These are phyloP conservation scores for Halcyon badia DNA, from an alignment of 2,797 vertebrate species.

Conservation along the genomic window DNA sequence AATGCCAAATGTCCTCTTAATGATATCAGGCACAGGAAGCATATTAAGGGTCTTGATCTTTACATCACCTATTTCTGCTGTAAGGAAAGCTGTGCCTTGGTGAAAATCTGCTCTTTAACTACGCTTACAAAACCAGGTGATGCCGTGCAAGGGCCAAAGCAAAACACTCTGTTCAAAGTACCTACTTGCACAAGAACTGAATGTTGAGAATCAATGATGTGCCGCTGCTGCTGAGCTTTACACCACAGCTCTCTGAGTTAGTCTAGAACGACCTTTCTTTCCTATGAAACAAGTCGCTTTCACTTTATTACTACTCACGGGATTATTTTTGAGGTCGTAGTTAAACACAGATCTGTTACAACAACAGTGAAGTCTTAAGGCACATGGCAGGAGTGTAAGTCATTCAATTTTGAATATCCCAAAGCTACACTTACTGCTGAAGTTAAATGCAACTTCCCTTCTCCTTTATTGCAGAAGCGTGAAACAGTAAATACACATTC, in stretches of 20 bases:
- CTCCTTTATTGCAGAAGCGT: not conserved
- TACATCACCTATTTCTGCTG: not conserved
- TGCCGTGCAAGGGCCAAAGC: not conserved
- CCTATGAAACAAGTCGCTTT: not conserved
- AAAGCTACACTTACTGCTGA: not conserved
- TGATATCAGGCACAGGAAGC: not conserved
- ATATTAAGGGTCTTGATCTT: not conserved
- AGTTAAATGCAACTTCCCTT: not conserved
- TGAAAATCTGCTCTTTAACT: not conserved
- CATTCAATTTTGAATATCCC: not conserved
- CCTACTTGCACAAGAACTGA: not conserved
- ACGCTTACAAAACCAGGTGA: not conserved
- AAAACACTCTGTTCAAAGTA: not conserved
- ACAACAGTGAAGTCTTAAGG: not conserved
- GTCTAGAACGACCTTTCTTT: not conserved
- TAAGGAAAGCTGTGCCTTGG: not conserved
- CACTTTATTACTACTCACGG: not conserved
- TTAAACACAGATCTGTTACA: not conserved
- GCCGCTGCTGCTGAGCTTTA: not conserved
- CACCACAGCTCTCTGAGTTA: not conserved
- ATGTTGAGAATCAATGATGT: not conserved
- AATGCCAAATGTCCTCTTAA: not conserved
- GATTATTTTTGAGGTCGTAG: constrained; percentile 6
- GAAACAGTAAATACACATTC: not conserved
- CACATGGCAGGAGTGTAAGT: not conserved